These are phyloP conservation scores for Rhamnusium bicolor DNA, from an alignment of 2,888 invertebrate species.

Conservation along the genomic window DNA sequence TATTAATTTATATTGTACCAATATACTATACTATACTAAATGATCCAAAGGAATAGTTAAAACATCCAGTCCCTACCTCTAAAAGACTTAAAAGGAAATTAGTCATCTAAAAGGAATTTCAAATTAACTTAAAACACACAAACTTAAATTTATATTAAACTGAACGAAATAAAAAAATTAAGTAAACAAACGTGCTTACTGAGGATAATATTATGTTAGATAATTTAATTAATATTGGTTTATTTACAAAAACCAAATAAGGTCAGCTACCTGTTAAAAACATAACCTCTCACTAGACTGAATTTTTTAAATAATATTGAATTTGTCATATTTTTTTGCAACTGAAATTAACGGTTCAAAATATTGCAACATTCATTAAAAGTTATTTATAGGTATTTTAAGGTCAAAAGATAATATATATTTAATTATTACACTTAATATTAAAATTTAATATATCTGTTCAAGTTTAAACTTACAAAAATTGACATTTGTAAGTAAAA, in stretches of 20 bases:
- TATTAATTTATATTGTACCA: too few species aligned
- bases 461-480: not conserved
- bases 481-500: not conserved
- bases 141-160: not conserved
- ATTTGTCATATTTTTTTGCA: not conserved
- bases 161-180: not conserved
- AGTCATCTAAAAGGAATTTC: conserved; percentile 20
- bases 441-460: not conserved
- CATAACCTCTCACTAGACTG: conserved; percentile 23
- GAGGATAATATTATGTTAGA: too few species aligned
- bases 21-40: not conserved
- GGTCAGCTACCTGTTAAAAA: conserved; percentile 41
- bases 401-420: conserved; percentile 13
- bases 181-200: too few species aligned
- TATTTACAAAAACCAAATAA: conserved; percentile 39
- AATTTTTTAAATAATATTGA: not conserved
- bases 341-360: conserved; percentile 3
- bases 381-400: conserved; percentile 26
- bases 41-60: not conserved
- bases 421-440: conserved; percentile 13
- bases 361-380: not conserved
- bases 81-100: not conserved
- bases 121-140: not conserved
- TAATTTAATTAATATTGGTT: too few species aligned
- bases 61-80: not conserved